Evolutionary conservation across 2,797 vertebrate genomes (phyloP).

Genomic region (Chiroxiphia lanceolata): DNA sequence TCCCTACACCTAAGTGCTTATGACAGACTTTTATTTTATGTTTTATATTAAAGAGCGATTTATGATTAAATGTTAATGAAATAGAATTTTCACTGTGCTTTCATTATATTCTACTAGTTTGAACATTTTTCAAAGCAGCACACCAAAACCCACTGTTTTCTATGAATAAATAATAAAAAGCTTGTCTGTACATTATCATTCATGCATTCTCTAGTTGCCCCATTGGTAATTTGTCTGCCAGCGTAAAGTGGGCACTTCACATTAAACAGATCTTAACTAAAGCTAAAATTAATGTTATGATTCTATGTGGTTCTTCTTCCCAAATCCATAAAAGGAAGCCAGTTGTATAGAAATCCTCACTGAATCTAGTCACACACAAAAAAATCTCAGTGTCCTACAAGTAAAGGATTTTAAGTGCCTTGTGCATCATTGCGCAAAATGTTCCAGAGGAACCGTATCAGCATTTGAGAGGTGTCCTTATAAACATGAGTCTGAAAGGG

Average conservation of each 20-base stretch:
- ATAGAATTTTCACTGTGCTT: slow-evolving; percentile 90
- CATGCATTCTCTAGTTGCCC: slow-evolving; percentile 89
- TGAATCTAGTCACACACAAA: background rate
- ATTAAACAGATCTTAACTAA: slow-evolving; percentile 60
- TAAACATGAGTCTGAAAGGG: background rate
- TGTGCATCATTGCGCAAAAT: background rate
- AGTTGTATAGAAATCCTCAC: background rate
- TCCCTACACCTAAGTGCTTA: slow-evolving; percentile 89
- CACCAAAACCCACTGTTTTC: slow-evolving; percentile 93
- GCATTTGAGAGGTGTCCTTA: background rate
- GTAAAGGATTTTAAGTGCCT: background rate
- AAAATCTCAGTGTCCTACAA: background rate
- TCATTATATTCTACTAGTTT: slow-evolving; percentile 93
- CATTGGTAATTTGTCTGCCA: slow-evolving; percentile 71
- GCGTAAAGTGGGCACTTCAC: slow-evolving; percentile 56
- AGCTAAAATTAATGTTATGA: slow-evolving; percentile 57
- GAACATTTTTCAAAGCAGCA: slow-evolving; percentile 95
- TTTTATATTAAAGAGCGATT: slow-evolving; percentile 94
- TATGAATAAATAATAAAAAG: slow-evolving; percentile 92
- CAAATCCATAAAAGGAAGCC: slow-evolving; percentile 19
- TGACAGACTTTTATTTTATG: slow-evolving; percentile 92
- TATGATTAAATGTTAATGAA: slow-evolving; percentile 94
- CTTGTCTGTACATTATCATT: slow-evolving; percentile 89
- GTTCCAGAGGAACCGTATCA: background rate
- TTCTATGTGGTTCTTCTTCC: slow-evolving; percentile 22